Percentiles rank a stretch among this genome's conserved stretches.
phyloP scores from a whole-genome alignment of 2,113 vertebrate genomes.

The Copsychus sechellarum region DNA sequence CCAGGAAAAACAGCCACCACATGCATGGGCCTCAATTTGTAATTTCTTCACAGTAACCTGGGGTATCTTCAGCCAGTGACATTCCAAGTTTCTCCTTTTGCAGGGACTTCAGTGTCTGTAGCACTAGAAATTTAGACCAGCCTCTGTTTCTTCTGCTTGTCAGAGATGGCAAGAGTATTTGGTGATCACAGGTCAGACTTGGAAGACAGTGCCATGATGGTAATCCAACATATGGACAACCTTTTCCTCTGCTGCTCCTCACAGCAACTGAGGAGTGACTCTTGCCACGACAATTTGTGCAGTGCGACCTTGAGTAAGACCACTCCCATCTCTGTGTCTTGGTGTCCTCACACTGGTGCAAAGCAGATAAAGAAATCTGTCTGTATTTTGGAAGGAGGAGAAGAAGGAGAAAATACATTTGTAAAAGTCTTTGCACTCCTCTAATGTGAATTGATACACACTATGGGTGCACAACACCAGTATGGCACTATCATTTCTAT shows the following conservation, averaged over 20 bases:
- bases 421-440: background rate
- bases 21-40: background rate
- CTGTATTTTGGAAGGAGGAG: background rate
- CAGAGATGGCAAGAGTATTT: background rate
- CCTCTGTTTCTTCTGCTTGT: background rate
- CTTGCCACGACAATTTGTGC: background rate
- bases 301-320: background rate
- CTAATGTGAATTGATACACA: background rate
- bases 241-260: background rate
- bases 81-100: background rate
- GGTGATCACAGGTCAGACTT: background rate
- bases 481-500: background rate
- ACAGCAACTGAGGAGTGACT: background rate
- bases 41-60: conserved; percentile 71
- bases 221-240: background rate
- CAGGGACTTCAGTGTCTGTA: background rate
- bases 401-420: background rate
- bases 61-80: background rate
- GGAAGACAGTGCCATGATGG: background rate
- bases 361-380: background rate
- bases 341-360: background rate
- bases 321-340: background rate
- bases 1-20: background rate
- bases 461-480: background rate
- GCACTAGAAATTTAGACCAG: background rate